phyloP scores from a whole-genome alignment of 2,888 invertebrate genomes.

The Branchipolynoe longqiensis region DNA sequence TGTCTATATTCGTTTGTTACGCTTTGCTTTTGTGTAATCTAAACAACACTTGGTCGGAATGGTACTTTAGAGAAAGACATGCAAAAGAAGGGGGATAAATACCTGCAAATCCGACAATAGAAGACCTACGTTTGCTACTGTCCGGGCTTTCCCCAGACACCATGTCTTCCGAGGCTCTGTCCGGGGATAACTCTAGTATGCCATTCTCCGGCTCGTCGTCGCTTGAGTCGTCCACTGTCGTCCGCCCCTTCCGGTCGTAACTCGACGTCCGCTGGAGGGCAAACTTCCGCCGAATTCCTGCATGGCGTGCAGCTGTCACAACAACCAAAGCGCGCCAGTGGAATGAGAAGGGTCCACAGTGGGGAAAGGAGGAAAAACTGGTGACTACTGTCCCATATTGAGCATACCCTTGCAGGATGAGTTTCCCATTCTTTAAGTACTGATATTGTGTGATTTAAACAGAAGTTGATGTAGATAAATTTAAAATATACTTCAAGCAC shows the following conservation, averaged over 20 bases:
- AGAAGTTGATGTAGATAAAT: no score
- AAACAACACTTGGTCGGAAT: background rate
- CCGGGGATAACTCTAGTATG: conserved; percentile 76
- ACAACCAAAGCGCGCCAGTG: no score
- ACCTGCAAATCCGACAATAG: conserved; percentile 53
- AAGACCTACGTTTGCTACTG: conserved; percentile 57
- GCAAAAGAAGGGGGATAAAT: conserved; percentile 12
- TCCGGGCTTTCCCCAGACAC: conserved; percentile 44
- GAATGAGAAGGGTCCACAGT: no score
- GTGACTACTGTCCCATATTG: no score
- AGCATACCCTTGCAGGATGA: no score
- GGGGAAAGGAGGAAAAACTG: no score
- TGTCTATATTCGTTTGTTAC: no score
- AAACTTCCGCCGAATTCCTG: conserved; percentile 51
- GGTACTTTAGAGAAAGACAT: background rate
- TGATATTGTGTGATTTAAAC: no score
- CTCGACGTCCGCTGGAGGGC: conserved; percentile 29
- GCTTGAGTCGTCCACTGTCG: conserved; percentile 67
- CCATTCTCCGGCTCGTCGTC: conserved; percentile 72
- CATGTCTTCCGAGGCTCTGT: conserved; percentile 68
- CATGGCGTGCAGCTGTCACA: conserved; percentile 44
- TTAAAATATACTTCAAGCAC: no score
- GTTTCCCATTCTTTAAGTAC: no score
- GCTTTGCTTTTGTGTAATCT: no score
- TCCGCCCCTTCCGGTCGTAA: conserved; percentile 58